Evolutionary conservation across 2,113 vertebrate genomes (phyloP).

Genomic region (Origma solitaria): DNA sequence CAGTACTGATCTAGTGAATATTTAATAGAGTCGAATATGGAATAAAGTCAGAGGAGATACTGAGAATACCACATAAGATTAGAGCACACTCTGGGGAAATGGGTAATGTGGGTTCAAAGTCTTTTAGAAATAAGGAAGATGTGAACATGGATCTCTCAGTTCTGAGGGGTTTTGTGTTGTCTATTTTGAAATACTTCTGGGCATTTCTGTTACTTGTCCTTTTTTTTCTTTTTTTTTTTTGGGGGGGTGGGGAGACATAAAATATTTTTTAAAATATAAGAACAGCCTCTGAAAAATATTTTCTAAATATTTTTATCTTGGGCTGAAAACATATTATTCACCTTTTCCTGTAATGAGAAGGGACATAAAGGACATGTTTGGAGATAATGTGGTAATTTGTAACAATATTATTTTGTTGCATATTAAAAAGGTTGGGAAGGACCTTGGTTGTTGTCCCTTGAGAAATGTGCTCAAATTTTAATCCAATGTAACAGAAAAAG

Average conservation of each 20-base stretch:
- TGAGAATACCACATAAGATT: background rate
- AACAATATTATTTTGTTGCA: background rate
- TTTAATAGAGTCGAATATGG: background rate
- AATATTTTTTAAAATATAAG: background rate
- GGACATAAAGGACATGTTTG: background rate
- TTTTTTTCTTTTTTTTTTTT: background rate
- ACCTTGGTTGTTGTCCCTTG: background rate
- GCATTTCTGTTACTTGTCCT: background rate
- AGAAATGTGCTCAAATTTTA: background rate
- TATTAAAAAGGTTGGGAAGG: background rate
- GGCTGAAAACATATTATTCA: background rate
- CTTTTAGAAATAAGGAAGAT: background rate
- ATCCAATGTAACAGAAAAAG: background rate
- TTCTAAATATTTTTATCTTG: background rate
- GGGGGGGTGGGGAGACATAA: background rate
- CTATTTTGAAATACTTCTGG: background rate
- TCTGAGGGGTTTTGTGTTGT: background rate
- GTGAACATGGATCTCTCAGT: background rate
- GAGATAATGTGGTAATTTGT: background rate
- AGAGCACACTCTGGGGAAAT: background rate
- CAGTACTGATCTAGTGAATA: slow-evolving; percentile 1
- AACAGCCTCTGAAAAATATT: background rate
- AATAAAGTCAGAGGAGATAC: background rate
- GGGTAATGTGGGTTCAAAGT: background rate
- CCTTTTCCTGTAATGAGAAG: background rate